phyloP scores from a whole-genome alignment of 2,113 vertebrate genomes.

The Heterocephalus glaber region DNA sequence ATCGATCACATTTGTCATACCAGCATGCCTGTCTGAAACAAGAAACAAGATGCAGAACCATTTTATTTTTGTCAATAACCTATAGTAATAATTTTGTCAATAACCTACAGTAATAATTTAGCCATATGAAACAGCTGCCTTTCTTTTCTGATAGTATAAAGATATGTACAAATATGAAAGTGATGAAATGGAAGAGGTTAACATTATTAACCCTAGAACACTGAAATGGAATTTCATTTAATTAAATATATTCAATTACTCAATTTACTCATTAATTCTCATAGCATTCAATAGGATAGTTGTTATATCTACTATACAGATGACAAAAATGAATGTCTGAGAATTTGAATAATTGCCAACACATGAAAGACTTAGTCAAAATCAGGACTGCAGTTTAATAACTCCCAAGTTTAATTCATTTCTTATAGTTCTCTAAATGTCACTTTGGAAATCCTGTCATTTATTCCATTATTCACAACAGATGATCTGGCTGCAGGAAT shows the following conservation, averaged over 20 bases:
- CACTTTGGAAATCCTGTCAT: background rate
- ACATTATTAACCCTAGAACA: background rate
- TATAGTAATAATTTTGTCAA: background rate
- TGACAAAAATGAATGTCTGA: background rate
- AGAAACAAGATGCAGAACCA: background rate
- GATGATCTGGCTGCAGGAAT: slow-evolving; percentile 42
- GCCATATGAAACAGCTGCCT: background rate
- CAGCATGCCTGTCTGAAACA: background rate
- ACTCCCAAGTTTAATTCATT: slow-evolving; percentile 3
- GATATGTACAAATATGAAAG: background rate
- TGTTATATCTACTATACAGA: background rate
- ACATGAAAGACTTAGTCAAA: background rate
- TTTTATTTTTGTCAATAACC: background rate
- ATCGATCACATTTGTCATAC: background rate
- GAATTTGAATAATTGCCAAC: background rate
- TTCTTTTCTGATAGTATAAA: background rate
- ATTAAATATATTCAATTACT: background rate
- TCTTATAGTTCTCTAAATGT: background rate
- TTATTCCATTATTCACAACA: background rate
- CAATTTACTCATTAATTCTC: background rate
- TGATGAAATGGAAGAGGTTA: background rate
- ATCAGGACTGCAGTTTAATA: background rate
- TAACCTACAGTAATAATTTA: background rate
- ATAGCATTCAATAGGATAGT: background rate
- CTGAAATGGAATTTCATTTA: background rate